phyloP scores from a whole-genome alignment of 2,888 invertebrate species.

The Hyppa rectilinea region DNA sequence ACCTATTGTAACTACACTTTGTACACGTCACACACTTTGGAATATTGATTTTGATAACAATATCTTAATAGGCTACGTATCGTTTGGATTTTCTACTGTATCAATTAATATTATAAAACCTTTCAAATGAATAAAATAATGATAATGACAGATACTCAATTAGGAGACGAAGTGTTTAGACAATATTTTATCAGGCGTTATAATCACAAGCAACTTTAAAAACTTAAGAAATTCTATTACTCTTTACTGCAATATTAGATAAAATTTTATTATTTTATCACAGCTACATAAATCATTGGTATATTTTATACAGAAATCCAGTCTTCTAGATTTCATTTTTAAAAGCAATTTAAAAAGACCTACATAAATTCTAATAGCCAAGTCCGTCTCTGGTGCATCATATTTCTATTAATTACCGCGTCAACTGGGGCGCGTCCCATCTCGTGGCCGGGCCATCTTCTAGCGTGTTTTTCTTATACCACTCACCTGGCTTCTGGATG shows the following conservation, averaged over 20 bases:
- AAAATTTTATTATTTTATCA: not conserved
- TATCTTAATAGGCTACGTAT: not conserved
- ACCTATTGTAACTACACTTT: not conserved
- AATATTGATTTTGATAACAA: not conserved
- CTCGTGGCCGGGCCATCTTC: slow-evolving; percentile 71
- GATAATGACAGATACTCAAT: not conserved
- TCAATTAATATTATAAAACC: not conserved
- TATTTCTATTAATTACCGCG: slow-evolving; percentile 85
- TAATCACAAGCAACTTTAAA: not conserved
- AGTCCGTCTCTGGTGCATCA: slow-evolving; percentile 74
- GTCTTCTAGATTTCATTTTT: not conserved
- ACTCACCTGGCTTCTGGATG: slow-evolving; percentile 27
- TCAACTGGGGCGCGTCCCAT: slow-evolving; percentile 82
- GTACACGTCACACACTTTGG: too few relatives aligned
- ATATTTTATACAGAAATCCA: not conserved
- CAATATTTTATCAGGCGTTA: not conserved
- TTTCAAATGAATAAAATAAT: not conserved
- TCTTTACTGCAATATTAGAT: not conserved
- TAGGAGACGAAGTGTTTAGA: not conserved
- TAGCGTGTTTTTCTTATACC: slow-evolving; percentile 63
- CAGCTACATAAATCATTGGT: not conserved
- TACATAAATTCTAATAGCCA: slow-evolving; percentile 5
- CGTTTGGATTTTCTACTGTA: not conserved
- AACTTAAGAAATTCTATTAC: not conserved
- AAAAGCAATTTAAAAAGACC: slow-evolving; percentile 2